phyloP scores from a whole-genome alignment of 2,888 invertebrate species.

The Augochlorella aurata region DNA sequence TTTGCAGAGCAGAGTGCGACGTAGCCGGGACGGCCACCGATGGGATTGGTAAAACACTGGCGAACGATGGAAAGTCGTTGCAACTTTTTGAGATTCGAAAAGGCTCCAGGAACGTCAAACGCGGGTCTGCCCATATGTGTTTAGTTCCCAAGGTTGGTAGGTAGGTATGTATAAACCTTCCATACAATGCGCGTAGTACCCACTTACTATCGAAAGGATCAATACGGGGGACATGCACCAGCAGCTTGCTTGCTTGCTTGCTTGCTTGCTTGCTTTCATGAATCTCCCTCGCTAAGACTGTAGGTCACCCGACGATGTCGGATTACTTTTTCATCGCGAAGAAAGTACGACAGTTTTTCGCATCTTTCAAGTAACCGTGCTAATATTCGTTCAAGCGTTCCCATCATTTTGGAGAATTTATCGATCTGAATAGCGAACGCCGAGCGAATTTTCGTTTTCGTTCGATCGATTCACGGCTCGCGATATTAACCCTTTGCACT shows the following conservation, averaged over 20 bases:
- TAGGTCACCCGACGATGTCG: slow-evolving; percentile 59
- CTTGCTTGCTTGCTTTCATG: slow-evolving; percentile 54
- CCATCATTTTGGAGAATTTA: background rate
- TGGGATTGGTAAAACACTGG: slow-evolving; percentile 40
- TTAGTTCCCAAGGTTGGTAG: slow-evolving; percentile 67
- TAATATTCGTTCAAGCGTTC: background rate
- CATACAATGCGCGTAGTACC: slow-evolving; percentile 70
- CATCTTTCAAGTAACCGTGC: background rate
- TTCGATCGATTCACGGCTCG: background rate
- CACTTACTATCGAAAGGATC: slow-evolving; percentile 78
- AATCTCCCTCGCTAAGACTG: slow-evolving; percentile 66
- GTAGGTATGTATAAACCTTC: slow-evolving; percentile 68
- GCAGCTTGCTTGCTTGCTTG: slow-evolving; percentile 44
- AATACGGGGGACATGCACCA: slow-evolving; percentile 75
- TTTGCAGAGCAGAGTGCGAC: slow-evolving; percentile 33
- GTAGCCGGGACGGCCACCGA: slow-evolving; percentile 34
- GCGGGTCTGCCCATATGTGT: slow-evolving; percentile 46
- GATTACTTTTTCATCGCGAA: slow-evolving; percentile 32
- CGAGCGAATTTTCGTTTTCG: background rate
- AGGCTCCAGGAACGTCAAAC: slow-evolving; percentile 44
- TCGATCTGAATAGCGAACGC: background rate
- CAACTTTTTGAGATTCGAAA: slow-evolving; percentile 39
- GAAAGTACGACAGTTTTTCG: background rate
- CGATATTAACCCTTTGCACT: no score
- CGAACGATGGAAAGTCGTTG: slow-evolving; percentile 21